Conservation (phyloP, 2,888 invertebrate species). For the Cheilosia urbana region DNA sequence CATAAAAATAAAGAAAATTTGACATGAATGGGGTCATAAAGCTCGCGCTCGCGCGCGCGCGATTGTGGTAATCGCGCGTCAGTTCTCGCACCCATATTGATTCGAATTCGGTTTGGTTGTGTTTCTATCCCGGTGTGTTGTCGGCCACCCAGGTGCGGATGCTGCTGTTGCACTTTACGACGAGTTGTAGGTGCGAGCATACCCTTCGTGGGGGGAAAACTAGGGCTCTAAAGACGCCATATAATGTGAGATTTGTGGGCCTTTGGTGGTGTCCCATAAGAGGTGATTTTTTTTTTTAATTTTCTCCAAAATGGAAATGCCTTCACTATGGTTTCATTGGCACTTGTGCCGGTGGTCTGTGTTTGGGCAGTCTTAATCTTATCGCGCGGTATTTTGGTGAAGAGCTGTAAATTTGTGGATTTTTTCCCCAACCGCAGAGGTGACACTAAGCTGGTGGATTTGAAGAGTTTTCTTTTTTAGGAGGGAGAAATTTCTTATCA, state of each 20-base stretch:
- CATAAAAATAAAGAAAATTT: slow-evolving; percentile 72
- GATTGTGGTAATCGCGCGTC: slow-evolving; percentile 45
- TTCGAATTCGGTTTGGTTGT: slow-evolving; percentile 24
- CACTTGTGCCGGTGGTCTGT: slow-evolving; percentile 59
- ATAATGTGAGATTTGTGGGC: slow-evolving; percentile 64
- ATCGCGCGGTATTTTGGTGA: slow-evolving; percentile 39
- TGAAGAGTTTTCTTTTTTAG: slow-evolving; percentile 43
- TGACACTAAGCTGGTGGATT: slow-evolving; percentile 53
- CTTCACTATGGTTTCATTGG: background rate
- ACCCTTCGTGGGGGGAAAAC: slow-evolving; percentile 25
- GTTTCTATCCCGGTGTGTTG: slow-evolving; percentile 38
- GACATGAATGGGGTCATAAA: slow-evolving; percentile 72
- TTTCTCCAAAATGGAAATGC: slow-evolving; percentile 16
- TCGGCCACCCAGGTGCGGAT: slow-evolving; percentile 67
- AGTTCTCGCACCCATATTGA: slow-evolving; percentile 52
- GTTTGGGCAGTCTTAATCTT: slow-evolving; percentile 55
- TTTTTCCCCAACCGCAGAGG: slow-evolving; percentile 34
- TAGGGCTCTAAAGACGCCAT: slow-evolving; percentile 61
- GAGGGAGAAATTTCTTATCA: slow-evolving; percentile 25
- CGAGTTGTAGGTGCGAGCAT: slow-evolving; percentile 50
- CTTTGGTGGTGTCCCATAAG: slow-evolving; percentile 35
- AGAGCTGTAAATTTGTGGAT: slow-evolving; percentile 69
- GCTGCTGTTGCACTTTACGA: slow-evolving; percentile 61
- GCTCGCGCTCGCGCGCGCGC: slow-evolving; percentile 54
- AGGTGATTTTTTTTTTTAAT: slow-evolving; percentile 50